Evolutionary conservation across 2,113 vertebrate species (phyloP).

Genomic region (Addax nasomaculatus): DNA sequence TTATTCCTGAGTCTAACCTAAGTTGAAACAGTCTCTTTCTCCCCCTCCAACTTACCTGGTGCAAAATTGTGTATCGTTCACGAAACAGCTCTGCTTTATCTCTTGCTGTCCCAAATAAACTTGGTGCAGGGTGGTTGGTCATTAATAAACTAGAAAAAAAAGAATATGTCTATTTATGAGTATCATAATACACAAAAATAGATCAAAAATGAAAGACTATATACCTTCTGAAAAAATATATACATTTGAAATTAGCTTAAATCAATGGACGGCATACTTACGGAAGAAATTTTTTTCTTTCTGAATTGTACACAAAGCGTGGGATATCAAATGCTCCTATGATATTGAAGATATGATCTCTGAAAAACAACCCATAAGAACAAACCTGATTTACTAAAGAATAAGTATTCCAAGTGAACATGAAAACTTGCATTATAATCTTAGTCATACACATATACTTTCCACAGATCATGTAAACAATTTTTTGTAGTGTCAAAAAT

Average conservation of each 20-base stretch:
- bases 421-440: not conserved
- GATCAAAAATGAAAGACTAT: not conserved
- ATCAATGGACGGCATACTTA: constrained; percentile 80
- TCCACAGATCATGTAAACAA: not conserved
- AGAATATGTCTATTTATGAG: not conserved
- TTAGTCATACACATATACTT: not conserved
- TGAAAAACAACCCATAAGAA: constrained; percentile 79
- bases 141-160: constrained; percentile 85
- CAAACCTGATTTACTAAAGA: constrained; percentile 42
- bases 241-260: constrained; percentile 36
- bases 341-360: constrained; percentile 95
- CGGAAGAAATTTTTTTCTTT: constrained; percentile 97
- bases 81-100: constrained; percentile 96
- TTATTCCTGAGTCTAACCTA: not conserved
- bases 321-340: constrained; percentile 97
- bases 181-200: not conserved
- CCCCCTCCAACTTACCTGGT: constrained; percentile 82
- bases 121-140: constrained; percentile 86
- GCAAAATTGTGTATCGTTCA: constrained; percentile 92
- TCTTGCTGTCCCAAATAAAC: constrained; percentile 88
- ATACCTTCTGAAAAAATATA: not conserved
- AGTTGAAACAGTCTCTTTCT: not conserved
- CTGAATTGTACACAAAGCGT: constrained; percentile 91
- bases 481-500: constrained; percentile 24
- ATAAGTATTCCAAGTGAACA: not conserved